Conservation (phyloP, 2,797 vertebrate species). For the Characodon lateralis region DNA sequence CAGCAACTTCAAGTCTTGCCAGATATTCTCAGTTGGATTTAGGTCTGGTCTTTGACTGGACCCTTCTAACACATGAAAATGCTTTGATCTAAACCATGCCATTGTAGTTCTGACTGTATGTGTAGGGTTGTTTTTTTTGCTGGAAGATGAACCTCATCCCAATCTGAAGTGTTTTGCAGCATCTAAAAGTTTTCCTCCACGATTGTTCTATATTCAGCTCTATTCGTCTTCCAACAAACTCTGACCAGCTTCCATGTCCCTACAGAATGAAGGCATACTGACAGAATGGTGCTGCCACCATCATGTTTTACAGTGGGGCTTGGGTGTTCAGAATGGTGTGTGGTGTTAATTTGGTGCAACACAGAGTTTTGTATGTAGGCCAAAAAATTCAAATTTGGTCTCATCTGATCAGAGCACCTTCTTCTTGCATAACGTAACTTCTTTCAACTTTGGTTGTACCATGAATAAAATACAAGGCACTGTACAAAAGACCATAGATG, state of each 20-base stretch:
- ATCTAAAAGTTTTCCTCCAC: neutral
- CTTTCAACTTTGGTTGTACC: neutral
- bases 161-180: neutral
- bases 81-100: neutral
- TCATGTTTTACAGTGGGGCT: neutral
- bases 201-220: neutral
- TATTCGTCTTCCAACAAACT: neutral
- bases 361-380: neutral
- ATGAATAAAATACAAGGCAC: neutral
- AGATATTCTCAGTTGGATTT: neutral
- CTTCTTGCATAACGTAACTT: neutral
- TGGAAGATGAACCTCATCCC: neutral
- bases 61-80: neutral
- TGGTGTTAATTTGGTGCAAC: neutral
- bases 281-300: neutral
- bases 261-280: neutral
- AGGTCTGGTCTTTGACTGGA: neutral
- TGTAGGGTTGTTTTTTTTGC: neutral
- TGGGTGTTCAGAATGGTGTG: neutral
- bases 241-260: neutral
- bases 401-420: neutral
- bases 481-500: constrained; percentile 14
- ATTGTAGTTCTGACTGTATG: neutral
- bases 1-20: neutral
- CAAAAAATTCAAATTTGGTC: neutral